Evolutionary conservation across 2,888 invertebrate genomes (phyloP).

Genomic region (Graphium colonna): DNA sequence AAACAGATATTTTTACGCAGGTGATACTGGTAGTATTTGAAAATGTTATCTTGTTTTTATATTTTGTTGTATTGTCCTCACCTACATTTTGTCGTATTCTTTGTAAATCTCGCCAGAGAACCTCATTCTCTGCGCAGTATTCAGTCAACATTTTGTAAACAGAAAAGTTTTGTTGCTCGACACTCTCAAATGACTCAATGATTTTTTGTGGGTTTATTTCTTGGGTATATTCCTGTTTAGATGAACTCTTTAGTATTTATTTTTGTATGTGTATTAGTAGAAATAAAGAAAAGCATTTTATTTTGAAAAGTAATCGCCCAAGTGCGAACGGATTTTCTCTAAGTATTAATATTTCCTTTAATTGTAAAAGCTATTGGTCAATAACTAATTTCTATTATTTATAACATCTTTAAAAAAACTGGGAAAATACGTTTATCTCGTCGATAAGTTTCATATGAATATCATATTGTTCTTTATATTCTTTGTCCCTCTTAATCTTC

Average conservation of each 20-base stretch:
- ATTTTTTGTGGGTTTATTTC: slow-evolving; percentile 73
- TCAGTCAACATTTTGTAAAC: slow-evolving; percentile 86
- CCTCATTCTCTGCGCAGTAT: slow-evolving; percentile 56
- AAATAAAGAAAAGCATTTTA: too few relatives aligned
- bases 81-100: slow-evolving; percentile 41
- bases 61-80: too few relatives aligned
- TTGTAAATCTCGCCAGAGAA: slow-evolving; percentile 38
- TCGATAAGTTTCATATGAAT: slow-evolving; percentile 45
- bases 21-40: too few relatives aligned
- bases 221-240: slow-evolving; percentile 66
- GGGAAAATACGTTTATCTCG: slow-evolving; percentile 52
- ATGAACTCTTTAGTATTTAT: too few relatives aligned
- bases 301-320: too few relatives aligned
- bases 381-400: too few relatives aligned
- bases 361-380: too few relatives aligned
- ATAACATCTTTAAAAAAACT: too few relatives aligned
- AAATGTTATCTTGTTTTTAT: too few relatives aligned
- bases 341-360: too few relatives aligned
- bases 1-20: too few relatives aligned
- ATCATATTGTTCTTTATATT: slow-evolving; percentile 34
- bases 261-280: slow-evolving; percentile 2
- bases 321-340: too few relatives aligned
- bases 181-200: slow-evolving; percentile 81
- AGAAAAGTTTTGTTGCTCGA: slow-evolving; percentile 88
- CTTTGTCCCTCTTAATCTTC: slow-evolving; percentile 37